These are phyloP conservation scores for Whitmania pigra DNA, from an alignment of 1,140 invertebrate genomes.

Conservation along the genomic window DNA sequence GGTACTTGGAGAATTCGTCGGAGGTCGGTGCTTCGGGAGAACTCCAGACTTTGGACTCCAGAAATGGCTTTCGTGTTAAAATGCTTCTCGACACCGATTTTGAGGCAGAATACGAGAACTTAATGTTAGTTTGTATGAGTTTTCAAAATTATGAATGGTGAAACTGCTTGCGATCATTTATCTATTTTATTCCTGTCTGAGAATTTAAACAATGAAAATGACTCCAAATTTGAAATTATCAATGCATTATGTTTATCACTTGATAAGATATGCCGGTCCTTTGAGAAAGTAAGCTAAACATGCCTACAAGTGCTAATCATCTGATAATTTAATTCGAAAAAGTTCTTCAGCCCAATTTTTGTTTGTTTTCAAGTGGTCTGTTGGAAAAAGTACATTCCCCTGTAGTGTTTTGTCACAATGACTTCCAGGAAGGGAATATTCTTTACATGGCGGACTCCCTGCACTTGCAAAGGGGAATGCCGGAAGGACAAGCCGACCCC, in stretches of 20 bases:
- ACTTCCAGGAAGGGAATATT: conserved; percentile 75
- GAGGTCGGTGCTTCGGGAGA: no score
- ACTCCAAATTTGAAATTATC: no score
- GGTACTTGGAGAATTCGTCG: conserved; percentile 21
- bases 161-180: no score
- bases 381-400: conserved; percentile 52
- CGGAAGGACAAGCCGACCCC: neutral
- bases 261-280: no score
- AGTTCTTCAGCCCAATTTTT: no score
- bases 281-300: no score
- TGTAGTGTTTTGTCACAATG: conserved; percentile 93
- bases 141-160: no score
- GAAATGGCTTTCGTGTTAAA: no score
- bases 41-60: no score
- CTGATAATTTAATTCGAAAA: no score
- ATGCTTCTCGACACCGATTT: conserved; percentile 7
- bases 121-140: conserved; percentile 16
- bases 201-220: neutral
- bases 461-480: conserved; percentile 29
- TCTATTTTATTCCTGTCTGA: conserved; percentile 10
- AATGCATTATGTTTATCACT: no score
- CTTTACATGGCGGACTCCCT: conserved; percentile 45
- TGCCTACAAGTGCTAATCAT: no score
- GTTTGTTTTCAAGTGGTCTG: conserved; percentile 36
- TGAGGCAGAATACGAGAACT: conserved; percentile 14